Base-by-base conservation (phyloP, 2,888 invertebrate genomes). In the Lordiphosa fenestrarum region DNA sequence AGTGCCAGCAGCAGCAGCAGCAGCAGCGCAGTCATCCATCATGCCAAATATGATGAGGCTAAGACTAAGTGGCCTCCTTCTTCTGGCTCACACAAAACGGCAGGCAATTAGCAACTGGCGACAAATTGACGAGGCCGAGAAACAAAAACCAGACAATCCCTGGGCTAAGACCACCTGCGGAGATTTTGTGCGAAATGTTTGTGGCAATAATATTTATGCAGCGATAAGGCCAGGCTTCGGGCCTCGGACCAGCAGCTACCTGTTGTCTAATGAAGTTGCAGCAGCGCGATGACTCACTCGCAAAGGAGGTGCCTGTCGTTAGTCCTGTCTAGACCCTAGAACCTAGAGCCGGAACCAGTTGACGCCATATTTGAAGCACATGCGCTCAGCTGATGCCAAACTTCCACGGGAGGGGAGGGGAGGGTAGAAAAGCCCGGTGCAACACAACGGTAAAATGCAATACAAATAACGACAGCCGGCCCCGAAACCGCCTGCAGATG, bases 191-290 rank as follows among this genome's bases (percentile, higher is more conserved):
- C 84, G 77, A 83, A 75, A 75, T 50, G 53, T 52, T 78, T 80
- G 84, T 74, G 78, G 84, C 83, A 64, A 80, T 77, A 80, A 80
- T 84, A 80, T 80, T 80, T 84, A 69, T 63, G 78, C 30, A 13
- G 30, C 42, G 12, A 23, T 23, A 10, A 10, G 19, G 9, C 25
- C 4, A 33, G 23, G 5, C 23, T 4, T 21, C 4, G 1, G 15
- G 15, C 15, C 15, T 15, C 15, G 15, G 15, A 15, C 15, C 2
- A 15, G 15, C 5, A 25, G 25, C 42, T 53, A 50, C 35, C 64
- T 23, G 73, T 41, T 25, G 54, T 13, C 61, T 66, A 77, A 78
- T 74, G 65, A 78, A 71, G 65, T 60, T 58, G 66, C 73, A 49
- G 54, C 77, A 41, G 63, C 63, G 23, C 66, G 75, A 78, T 82